Evolutionary conservation across 2,888 invertebrate species (phyloP).

Genomic region (Drosophila kuntzei): DNA sequence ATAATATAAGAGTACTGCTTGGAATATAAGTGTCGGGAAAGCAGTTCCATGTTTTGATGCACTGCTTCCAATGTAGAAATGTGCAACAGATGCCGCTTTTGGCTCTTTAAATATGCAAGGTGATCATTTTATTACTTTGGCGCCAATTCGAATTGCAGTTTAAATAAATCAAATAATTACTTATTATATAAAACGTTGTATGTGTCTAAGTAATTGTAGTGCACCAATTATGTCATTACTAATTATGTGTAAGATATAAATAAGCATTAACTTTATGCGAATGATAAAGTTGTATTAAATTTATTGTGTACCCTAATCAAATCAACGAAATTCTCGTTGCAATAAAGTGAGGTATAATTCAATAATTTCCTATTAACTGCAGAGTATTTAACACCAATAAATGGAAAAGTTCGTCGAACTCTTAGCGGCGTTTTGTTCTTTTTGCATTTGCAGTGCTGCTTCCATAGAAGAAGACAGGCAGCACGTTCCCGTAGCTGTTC

Average conservation of each 20-base stretch:
- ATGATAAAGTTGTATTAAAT: not conserved
- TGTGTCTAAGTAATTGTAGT: too few species aligned
- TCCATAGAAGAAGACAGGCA: conserved; percentile 58
- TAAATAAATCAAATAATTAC: too few species aligned
- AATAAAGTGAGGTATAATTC: not conserved
- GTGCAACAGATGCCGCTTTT: not conserved
- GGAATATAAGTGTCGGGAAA: not conserved
- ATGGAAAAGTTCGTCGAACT: conserved; percentile 57
- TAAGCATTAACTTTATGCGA: too few species aligned
- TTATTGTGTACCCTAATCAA: not conserved
- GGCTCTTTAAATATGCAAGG: not conserved
- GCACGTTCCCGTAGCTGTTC: conserved; percentile 36
- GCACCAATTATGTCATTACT: too few species aligned
- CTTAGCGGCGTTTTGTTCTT: conserved; percentile 39
- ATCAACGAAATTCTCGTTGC: not conserved
- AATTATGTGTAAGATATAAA: too few species aligned
- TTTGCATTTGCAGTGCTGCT: conserved; percentile 35
- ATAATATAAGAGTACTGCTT: not conserved
- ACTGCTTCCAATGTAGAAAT: not conserved
- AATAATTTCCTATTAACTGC: conserved; percentile 42
- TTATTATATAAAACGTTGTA: too few species aligned
- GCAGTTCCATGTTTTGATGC: not conserved
- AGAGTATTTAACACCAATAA: conserved; percentile 62
- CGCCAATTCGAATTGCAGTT: not conserved
- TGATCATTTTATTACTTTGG: not conserved